Percentiles rank a stretch among this genome's conserved stretches.
phyloP scores from a whole-genome alignment of 2,113 vertebrate genomes.

The Pedionomus torquatus region DNA sequence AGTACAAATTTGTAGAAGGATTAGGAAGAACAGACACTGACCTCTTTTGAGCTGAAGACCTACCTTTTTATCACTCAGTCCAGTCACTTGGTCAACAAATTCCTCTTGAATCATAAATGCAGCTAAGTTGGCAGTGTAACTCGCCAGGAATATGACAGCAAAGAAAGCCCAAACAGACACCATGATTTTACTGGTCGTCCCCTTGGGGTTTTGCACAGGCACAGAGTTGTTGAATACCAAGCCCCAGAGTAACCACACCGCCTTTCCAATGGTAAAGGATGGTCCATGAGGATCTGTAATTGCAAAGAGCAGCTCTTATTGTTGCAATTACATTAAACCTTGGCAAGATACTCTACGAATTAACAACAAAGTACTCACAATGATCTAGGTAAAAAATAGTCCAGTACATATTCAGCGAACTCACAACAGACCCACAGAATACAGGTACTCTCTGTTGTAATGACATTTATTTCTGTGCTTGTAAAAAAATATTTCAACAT shows the following conservation, averaged over 20 bases:
- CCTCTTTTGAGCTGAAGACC: not conserved
- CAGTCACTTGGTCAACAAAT: slow-evolving; percentile 98
- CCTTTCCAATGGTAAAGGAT: slow-evolving; percentile 98
- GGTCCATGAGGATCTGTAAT: slow-evolving; percentile 91
- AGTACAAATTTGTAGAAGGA: not conserved
- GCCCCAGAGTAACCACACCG: slow-evolving; percentile 98
- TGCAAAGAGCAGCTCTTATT: not conserved
- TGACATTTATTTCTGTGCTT: not conserved
- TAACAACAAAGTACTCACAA: not conserved
- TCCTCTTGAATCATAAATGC: slow-evolving; percentile 99
- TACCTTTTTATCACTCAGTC: slow-evolving; percentile 98
- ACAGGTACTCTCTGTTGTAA: not conserved
- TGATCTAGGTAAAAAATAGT: not conserved
- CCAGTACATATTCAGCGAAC: not conserved
- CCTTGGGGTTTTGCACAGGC: slow-evolving; percentile 96
- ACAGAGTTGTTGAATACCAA: slow-evolving; percentile 99
- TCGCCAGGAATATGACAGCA: slow-evolving; percentile 97
- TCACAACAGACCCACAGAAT: not conserved
- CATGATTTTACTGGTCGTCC: slow-evolving; percentile 98
- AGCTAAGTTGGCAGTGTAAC: slow-evolving; percentile 97
- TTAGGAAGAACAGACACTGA: not conserved
- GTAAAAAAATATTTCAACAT: not conserved
- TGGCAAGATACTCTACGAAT: not conserved
- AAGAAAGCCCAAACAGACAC: slow-evolving; percentile 99
- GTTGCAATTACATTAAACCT: not conserved